Percentiles rank a stretch among this genome's conserved stretches.
Evolutionary conservation across 2,113 vertebrate species (phyloP).

Genomic region (Agapornis roseicollis): DNA sequence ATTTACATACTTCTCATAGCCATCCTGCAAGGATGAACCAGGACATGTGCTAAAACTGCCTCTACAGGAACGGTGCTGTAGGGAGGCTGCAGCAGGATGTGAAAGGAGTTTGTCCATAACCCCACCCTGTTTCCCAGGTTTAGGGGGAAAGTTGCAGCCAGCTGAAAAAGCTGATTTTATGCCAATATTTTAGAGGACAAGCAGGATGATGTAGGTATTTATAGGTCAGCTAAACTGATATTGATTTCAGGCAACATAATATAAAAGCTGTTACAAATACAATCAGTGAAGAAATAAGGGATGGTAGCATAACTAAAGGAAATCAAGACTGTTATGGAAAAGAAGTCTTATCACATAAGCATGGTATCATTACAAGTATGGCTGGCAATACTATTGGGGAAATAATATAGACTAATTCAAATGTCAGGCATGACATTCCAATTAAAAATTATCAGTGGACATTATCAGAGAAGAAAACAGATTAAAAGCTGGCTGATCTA

Average conservation of each 20-base stretch:
- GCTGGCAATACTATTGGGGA: background rate
- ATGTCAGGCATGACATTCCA: conserved; percentile 4
- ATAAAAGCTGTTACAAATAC: background rate
- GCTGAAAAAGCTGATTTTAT: conserved; percentile 7
- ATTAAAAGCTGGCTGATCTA: background rate
- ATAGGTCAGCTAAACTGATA: background rate
- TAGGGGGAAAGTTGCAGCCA: background rate
- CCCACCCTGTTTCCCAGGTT: background rate
- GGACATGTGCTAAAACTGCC: background rate
- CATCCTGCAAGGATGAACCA: background rate
- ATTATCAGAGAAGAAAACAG: conserved; percentile 9
- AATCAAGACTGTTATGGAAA: background rate
- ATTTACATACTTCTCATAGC: background rate
- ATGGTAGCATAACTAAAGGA: background rate
- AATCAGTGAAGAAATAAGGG: background rate
- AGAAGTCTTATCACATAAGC: background rate
- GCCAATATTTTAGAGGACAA: background rate
- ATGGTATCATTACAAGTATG: background rate
- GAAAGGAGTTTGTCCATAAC: background rate
- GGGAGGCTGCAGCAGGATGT: background rate
- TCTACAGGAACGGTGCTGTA: rapidly evolving
- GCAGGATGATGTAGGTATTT: background rate
- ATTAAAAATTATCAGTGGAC: conserved; percentile 42
- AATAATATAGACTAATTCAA: background rate
- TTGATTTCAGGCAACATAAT: conserved; percentile 12